phyloP scores from a whole-genome alignment of 30 jellyfish, hydroid and myxozoan genomes.

The Mastigias papua region DNA sequence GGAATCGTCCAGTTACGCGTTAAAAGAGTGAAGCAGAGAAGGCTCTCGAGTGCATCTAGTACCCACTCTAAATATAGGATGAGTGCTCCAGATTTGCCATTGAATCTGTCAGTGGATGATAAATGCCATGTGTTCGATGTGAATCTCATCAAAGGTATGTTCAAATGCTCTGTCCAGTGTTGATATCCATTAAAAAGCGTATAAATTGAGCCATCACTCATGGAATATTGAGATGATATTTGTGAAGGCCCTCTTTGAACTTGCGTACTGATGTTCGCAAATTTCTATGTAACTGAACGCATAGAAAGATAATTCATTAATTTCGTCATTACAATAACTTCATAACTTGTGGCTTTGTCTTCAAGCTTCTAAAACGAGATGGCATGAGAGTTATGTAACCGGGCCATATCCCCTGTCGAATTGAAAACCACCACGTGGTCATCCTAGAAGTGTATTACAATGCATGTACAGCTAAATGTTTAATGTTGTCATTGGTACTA shows the following conservation, averaged over 20 bases:
- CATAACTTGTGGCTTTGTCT: background rate
- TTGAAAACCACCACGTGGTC: no score
- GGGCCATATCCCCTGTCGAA: no score
- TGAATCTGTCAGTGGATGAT: slow-evolving; percentile 24
- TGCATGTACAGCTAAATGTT: no score
- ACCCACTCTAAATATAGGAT: slow-evolving; percentile 12
- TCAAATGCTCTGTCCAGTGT: background rate
- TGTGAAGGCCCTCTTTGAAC: background rate
- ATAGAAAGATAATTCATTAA: background rate
- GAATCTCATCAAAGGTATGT: slow-evolving; percentile 44
- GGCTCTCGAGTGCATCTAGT: background rate
- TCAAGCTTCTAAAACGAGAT: no score
- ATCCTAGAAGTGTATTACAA: no score
- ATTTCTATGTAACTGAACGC: no score
- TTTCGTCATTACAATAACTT: background rate
- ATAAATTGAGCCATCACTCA: background rate
- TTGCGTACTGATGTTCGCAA: no score
- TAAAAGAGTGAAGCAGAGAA: slow-evolving; percentile 16
- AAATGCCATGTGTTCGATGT: slow-evolving; percentile 38
- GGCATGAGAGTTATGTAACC: no score
- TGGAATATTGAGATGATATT: no score
- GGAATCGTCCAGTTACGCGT: slow-evolving; percentile 31
- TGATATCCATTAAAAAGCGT: background rate
- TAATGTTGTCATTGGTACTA: no score
- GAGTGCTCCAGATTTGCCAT: slow-evolving; percentile 60